Percentiles rank a stretch among this genome's conserved stretches.
Evolutionary conservation across 2,888 invertebrate genomes (phyloP).

Genomic region (Campaea margaritaria): DNA sequence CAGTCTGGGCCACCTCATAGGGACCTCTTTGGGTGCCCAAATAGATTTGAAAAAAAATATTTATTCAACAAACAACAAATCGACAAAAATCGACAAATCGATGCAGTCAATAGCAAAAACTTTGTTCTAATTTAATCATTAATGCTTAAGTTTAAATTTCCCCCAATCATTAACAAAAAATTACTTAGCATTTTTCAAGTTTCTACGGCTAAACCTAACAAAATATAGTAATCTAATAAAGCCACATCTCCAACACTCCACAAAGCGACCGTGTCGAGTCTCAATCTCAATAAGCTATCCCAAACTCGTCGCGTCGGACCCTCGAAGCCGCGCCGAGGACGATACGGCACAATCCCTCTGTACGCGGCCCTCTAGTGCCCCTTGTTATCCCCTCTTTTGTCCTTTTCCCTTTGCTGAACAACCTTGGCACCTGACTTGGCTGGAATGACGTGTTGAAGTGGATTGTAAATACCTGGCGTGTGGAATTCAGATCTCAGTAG

Average conservation of each 20-base stretch:
- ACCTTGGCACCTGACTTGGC: conserved; percentile 63
- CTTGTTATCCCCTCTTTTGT: conserved; percentile 70
- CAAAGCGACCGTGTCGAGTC: conserved; percentile 40
- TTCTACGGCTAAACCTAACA: not conserved
- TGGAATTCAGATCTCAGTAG: not conserved
- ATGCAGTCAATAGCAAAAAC: too few species aligned
- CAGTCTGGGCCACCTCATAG: too few species aligned
- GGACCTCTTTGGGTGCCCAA: too few species aligned
- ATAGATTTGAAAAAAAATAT: too few species aligned
- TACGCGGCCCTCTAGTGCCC: conserved; percentile 57
- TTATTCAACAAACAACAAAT: too few species aligned
- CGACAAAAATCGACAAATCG: too few species aligned
- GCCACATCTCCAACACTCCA: conserved; percentile 21
- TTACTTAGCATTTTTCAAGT: not conserved
- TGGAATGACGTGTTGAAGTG: conserved; percentile 37
- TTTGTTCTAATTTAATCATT: too few species aligned
- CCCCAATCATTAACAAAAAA: too few species aligned
- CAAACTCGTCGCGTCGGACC: conserved; percentile 45
- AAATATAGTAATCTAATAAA: conserved; percentile 15
- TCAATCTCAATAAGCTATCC: conserved; percentile 46
- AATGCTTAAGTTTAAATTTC: too few species aligned
- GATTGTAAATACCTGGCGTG: conserved; percentile 25
- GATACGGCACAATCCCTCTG: conserved; percentile 73
- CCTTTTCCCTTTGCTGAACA: conserved; percentile 54
- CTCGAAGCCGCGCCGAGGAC: conserved; percentile 54